Percentiles rank a stretch among this genome's conserved stretches.
These are phyloP conservation scores for Callospermophilus lateralis DNA, from an alignment of 2,113 vertebrate genomes.

Conservation along the genomic window DNA sequence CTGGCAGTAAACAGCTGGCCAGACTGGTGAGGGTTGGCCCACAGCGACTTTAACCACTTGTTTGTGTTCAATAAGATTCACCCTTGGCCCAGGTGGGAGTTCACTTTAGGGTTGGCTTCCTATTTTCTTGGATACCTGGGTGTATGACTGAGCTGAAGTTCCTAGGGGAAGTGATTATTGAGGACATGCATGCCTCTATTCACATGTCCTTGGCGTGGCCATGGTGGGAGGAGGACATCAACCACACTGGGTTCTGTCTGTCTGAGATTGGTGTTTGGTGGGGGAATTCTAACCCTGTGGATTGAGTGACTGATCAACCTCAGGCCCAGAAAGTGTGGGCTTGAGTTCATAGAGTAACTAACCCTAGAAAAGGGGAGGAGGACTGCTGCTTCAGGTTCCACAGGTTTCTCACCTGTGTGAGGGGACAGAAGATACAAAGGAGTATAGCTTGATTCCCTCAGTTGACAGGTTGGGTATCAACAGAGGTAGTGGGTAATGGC, in stretches of 20 bases:
- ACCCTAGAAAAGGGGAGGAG: background rate
- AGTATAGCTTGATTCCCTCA: background rate
- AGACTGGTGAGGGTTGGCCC: background rate
- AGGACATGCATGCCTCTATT: background rate
- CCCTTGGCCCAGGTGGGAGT: background rate
- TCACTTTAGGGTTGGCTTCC: conserved; percentile 48
- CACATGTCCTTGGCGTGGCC: conserved; percentile 28
- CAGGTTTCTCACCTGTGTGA: background rate
- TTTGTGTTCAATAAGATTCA: conserved; percentile 53
- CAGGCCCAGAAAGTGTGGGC: background rate
- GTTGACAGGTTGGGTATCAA: background rate
- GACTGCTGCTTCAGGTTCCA: background rate
- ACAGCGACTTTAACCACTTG: background rate
- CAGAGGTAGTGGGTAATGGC: fast-evolving
- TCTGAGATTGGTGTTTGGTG: background rate
- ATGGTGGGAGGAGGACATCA: background rate
- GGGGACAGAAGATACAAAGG: background rate
- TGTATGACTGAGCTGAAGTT: conserved; percentile 4
- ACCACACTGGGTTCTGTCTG: background rate
- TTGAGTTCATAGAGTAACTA: conserved; percentile 20
- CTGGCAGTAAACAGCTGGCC: background rate
- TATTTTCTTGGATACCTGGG: conserved; percentile 66
- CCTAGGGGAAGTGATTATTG: conserved; percentile 40
- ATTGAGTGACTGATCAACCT: background rate
- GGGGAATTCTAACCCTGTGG: conserved; percentile 20